Conservation (phyloP, 2,113 vertebrate species). For the Phycodurus eques region DNA sequence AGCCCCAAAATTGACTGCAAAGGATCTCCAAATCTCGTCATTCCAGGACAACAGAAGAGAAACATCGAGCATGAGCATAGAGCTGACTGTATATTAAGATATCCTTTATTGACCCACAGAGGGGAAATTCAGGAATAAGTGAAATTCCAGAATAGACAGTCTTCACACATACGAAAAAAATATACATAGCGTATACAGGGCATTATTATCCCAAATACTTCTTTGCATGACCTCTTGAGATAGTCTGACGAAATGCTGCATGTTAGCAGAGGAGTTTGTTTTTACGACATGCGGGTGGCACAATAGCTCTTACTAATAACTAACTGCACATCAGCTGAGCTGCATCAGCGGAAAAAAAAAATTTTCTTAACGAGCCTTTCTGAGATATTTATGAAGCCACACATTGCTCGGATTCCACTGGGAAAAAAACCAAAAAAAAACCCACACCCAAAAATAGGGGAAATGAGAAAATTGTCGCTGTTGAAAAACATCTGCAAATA, state of each 20-base stretch:
- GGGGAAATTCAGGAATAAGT: not conserved
- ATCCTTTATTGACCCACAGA: not conserved
- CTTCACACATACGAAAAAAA: constrained; percentile 16
- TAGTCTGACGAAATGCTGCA: constrained; percentile 48
- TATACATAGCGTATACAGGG: constrained; percentile 46
- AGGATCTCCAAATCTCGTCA: constrained; percentile 19
- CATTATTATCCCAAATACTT: constrained; percentile 60
- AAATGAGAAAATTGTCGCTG: not conserved
- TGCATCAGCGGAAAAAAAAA: constrained; percentile 14
- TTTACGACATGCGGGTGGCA: constrained; percentile 29
- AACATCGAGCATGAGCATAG: constrained; percentile 13
- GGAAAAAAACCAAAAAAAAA: not conserved
- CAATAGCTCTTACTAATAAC: constrained; percentile 15
- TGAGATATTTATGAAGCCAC: not conserved
- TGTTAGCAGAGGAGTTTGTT: constrained; percentile 21
- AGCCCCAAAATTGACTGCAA: constrained; percentile 7
- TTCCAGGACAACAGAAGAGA: constrained; percentile 14
- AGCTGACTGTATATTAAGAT: constrained; percentile 11
- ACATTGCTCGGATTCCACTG: not conserved
- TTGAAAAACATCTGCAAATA: not conserved
- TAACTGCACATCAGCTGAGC: constrained; percentile 31
- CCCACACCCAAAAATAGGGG: not conserved
- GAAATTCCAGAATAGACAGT: constrained; percentile 32
- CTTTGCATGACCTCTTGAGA: constrained; percentile 29
- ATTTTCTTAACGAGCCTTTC: not conserved